Base-by-base conservation (phyloP, 30 jellyfish, hydroid and myxozoan species). In the Hydra vulgaris region DNA sequence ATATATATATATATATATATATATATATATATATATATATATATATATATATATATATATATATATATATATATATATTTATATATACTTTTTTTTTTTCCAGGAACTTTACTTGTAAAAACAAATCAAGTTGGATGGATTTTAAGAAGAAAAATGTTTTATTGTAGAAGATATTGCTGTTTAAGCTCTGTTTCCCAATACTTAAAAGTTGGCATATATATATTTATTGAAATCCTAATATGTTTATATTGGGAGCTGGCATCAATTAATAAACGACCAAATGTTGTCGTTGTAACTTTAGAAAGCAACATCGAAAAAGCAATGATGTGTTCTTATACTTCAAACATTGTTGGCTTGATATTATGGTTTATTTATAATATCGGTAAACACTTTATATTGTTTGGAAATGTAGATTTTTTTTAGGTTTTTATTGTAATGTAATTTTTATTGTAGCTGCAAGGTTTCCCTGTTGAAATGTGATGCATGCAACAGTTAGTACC, bases 301-400 rank as follows among this genome's bases (percentile, higher is more conserved):
- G 75, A 68, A 68, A 68, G 27, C 16, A 68, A 68, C 75, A 3
- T 68, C 7, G 75, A 68, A 19, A 61, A 84, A 22, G 74, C 53
- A 7, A 72, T 21, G 24, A 19, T 88, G 0, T 90, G 97, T 54
- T 23, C 26, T 4, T 79, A 17, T 54, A 72, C 79, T 4, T 25
- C 71, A 17, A 69, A 84, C 69, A 21, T 68, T 25, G 66, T 73
- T 25, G 97, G 97, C 15, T 53, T 82, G 75, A 88, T 86, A n/a
- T 56, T 90, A 8, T 90, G 97, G 97, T 56, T 84, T 22, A 67
- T 76, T 25, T 90, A 84, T 77, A 90, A 90, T 40, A 95, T 87
- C 71, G 97, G 97, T 89, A 76, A 20, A 40, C n/a, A n/a, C n/a
- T n/a, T n/a, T n/a, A n/a, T n/a, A n/a, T n/a, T n/a, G n/a, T n/a